Evolutionary conservation across 92 coral and sea anemone genomes (phyloP).

Genomic region (Zoanthus solanderi): DNA sequence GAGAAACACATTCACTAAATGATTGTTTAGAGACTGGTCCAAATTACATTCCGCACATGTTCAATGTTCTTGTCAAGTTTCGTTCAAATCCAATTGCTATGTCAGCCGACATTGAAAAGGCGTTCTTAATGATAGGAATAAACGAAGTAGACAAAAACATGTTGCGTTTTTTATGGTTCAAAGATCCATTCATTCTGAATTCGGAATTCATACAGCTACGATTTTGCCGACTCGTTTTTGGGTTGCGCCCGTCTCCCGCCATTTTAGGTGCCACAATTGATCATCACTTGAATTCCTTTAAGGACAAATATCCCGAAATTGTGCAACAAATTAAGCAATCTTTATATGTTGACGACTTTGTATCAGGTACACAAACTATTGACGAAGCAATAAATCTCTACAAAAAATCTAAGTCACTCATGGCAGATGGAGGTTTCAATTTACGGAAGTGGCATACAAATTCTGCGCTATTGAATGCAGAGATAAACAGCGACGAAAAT

Average conservation of each 20-base stretch:
- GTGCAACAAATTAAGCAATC: slow-evolving; percentile 43
- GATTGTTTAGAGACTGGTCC: slow-evolving; percentile 18
- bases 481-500: slow-evolving; percentile 29
- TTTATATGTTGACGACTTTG: slow-evolving; percentile 55
- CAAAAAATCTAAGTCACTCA: slow-evolving; percentile 46
- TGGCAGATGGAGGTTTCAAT: slow-evolving; percentile 66
- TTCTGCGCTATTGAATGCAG: slow-evolving; percentile 5
- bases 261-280: slow-evolving; percentile 50
- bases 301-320: slow-evolving; percentile 39
- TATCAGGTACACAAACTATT: background rate
- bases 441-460: slow-evolving; percentile 60
- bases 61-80: slow-evolving; percentile 53
- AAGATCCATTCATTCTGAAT: slow-evolving; percentile 46
- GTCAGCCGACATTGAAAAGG: slow-evolving; percentile 58
- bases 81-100: slow-evolving; percentile 43
- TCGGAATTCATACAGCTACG: slow-evolving; percentile 48
- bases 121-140: slow-evolving; percentile 55
- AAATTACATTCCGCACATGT: slow-evolving; percentile 50
- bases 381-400: slow-evolving; percentile 55
- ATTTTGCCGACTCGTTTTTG: slow-evolving; percentile 51
- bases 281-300: slow-evolving; percentile 39
- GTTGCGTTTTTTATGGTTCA: slow-evolving; percentile 64
- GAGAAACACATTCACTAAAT: slow-evolving; percentile 31
- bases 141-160: slow-evolving; percentile 58
- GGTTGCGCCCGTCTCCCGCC: slow-evolving; percentile 47